These are phyloP conservation scores for Pristionchus japonicus DNA, from an alignment of 2,888 invertebrate species.

Conservation along the genomic window DNA sequence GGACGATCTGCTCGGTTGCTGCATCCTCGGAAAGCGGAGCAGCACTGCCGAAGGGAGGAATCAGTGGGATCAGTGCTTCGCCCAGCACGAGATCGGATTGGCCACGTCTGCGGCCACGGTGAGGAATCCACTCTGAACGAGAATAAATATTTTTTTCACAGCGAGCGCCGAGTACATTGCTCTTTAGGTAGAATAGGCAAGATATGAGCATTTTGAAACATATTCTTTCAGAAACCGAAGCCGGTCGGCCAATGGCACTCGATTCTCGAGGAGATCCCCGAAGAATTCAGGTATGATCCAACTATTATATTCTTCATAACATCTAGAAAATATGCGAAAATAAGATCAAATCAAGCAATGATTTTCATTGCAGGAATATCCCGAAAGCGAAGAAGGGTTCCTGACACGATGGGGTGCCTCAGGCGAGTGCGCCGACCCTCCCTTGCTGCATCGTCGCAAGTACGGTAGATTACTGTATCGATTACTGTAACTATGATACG, in stretches of 20 bases:
- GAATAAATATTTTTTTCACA: too few relatives aligned
- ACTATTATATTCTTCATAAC: not conserved
- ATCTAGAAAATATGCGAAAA: not conserved
- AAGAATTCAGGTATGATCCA: slow-evolving; percentile 55
- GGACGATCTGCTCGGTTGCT: slow-evolving; percentile 88
- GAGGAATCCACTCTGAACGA: too few relatives aligned
- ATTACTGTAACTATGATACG: not conserved
- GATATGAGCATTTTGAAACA: not conserved
- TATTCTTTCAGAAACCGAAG: slow-evolving; percentile 58
- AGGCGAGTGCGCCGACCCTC: slow-evolving; percentile 19
- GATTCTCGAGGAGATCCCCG: slow-evolving; percentile 73
- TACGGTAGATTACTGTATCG: not conserved
- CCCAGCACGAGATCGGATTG: slow-evolving; percentile 47
- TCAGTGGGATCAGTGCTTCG: slow-evolving; percentile 73
- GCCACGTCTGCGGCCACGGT: not conserved
- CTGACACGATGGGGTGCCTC: slow-evolving; percentile 42
- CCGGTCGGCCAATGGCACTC: slow-evolving; percentile 73
- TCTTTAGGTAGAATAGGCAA: not conserved
- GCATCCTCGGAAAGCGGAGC: slow-evolving; percentile 76
- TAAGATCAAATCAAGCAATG: not conserved
- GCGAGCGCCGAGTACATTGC: not conserved
- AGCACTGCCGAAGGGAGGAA: slow-evolving; percentile 69
- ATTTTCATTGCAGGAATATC: slow-evolving; percentile 58
- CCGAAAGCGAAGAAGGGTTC: slow-evolving; percentile 70
- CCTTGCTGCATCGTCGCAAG: not conserved